Conservation (phyloP, 1,140 invertebrate genomes). For the Zaprionus vittiger region DNA sequence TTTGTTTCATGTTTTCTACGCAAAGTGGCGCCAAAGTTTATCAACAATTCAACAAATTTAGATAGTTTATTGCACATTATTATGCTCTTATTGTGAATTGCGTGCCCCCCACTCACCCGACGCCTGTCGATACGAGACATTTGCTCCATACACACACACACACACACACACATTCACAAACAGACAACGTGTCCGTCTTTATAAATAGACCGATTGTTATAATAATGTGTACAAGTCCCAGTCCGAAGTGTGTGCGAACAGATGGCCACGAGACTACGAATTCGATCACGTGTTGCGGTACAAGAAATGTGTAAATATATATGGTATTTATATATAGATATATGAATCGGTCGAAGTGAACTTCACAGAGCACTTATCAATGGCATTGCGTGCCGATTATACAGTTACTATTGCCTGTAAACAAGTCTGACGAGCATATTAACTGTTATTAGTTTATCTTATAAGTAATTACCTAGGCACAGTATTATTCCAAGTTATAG, state of each 20-base stretch:
- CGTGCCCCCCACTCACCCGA: conserved; percentile 16
- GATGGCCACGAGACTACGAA: conserved; percentile 58
- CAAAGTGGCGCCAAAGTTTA: conserved; percentile 82
- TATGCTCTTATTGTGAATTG: conserved; percentile 74
- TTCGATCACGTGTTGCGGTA: conserved; percentile 27
- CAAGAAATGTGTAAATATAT: conserved; percentile 6
- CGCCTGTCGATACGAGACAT: conserved; percentile 28
- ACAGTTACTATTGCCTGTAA: conserved; percentile 24
- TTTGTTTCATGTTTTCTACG: conserved; percentile 68
- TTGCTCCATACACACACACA: conserved; percentile 8
- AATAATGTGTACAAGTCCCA: conserved; percentile 55
- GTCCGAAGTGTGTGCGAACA: conserved; percentile 53
- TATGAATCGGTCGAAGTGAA: background rate
- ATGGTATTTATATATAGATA: conserved; percentile 4
- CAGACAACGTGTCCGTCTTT: conserved; percentile 12
- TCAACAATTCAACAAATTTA: conserved; percentile 82
- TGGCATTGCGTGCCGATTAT: background rate
- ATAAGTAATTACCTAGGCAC: conserved; percentile 4
- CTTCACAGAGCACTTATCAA: background rate
- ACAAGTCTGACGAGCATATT: conserved; percentile 20
- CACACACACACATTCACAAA: background rate
- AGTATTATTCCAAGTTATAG: background rate
- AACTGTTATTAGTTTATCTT: conserved; percentile 12
- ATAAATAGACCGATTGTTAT: conserved; percentile 49
- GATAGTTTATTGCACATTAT: conserved; percentile 82